Evolutionary conservation across 92 coral and sea anemone species (phyloP), one percentile per base, ranked within the genome.

Genomic region (Virgularia gustaviana): DNA sequence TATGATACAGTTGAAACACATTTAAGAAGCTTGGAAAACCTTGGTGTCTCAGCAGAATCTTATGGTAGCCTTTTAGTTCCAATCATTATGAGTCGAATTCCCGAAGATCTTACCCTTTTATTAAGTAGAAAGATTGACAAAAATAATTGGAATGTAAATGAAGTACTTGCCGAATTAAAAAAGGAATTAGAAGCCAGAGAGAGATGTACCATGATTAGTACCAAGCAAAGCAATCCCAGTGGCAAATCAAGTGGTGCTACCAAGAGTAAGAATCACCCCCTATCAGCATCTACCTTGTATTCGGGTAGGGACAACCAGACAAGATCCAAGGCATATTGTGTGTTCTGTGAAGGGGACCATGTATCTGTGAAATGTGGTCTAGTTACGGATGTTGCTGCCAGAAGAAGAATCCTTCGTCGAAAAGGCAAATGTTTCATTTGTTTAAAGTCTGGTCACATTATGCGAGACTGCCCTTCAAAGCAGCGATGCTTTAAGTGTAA

Each of bases 361-460:
- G 55, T 31, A 58, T 63, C 80, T 42, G 44, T 39, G 13, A 28
- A 28, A n/a, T 63, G 85, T 6, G 36, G 36, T 6, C 28, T 72
- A 41, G 75, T 57, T 9, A 60, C 75, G n/a, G 87, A 84, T 49
- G 70, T 76, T 57, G 74, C 61, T 2, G 79, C 75, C 37, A 68
- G 85, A 18, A 84, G 60, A 75, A 62, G 65, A 42, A 57, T 85
- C 38, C 54, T 82, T 59, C 76, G 67, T 36, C 77, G 51, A 16
- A 82, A 57, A 45, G 84, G 85, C 22, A 75, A 75, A 58, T 63
- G 87, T 61, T 85, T 77, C 55, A 51, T 76, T 23, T 85, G 87
- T 45, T 68, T 85, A 16, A 85, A 73, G 39, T 70, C 78, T 8
- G 79, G 76, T 23, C 90, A 86, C 77, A 62, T 83, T 16, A 75